Evolutionary conservation across 2,113 vertebrate species (phyloP), one percentile per base, ranked within the genome.

Genomic region (Isurus oxyrinchus): DNA sequence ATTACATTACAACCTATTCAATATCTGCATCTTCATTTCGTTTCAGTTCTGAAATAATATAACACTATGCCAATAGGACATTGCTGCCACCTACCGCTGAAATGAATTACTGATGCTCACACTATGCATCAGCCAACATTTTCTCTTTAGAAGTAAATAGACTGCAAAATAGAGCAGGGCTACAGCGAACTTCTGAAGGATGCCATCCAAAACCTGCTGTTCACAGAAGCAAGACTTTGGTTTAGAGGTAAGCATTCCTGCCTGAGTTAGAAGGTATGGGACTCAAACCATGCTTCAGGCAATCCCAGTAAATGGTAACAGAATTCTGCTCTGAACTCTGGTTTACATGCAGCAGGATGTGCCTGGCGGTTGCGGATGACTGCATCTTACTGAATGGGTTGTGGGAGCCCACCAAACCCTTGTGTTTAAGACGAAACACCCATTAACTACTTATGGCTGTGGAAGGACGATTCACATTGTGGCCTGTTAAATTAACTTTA

Each of bases 11-110:
- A 0, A 91, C 13, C 57, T 16, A 35, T 35, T 61, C 44, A n/a
- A 16, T 35, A 59, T n/a, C 27, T 3, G 23, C 81, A 49, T 40
- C n/a, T 49, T 44, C 6, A 1, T 84, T 91, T 61, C 19, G 31
- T 13, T 91, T 31, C 57, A 59, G 55, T 59, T 91, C 88, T 59
- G 57, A n/a, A 57, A 57, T 55, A 5, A 91, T 13, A 11, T 59
- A 53, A 90, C 86, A 88, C 14, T 21, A 57, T n/a, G 14, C 31
- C 57, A 1, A 35, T 6, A 57, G 27, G 27, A 14, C 14, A 35
- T 91, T 59, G 88, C 88, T 93, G 88, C 88, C 88, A 61, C 35
- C 88, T 93, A 59, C 88, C 16, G 88, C 3, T 93, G 57, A 59
- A 93, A 59, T 13, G 31, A 35, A 59, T 61, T n/a, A 59, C 14